Percentiles rank a stretch among this genome's conserved stretches.
These are phyloP conservation scores for Anoura caudifer DNA, from an alignment of 2,113 vertebrate genomes.

Conservation along the genomic window DNA sequence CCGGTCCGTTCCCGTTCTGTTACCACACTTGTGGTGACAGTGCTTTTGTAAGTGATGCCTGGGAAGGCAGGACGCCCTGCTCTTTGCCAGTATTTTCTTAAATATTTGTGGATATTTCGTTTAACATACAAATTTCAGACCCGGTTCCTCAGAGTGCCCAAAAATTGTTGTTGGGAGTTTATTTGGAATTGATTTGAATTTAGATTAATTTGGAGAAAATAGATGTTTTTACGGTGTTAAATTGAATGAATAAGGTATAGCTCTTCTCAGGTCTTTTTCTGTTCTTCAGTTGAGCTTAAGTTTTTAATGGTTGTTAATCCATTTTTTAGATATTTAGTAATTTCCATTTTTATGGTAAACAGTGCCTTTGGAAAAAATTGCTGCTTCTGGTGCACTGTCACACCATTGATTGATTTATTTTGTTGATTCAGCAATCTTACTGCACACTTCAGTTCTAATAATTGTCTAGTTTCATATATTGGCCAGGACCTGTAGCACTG, in stretches of 20 bases:
- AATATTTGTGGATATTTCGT: slow-evolving; percentile 9
- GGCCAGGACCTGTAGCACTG: background rate
- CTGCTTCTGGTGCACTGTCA: background rate
- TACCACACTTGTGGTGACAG: background rate
- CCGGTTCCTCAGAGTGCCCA: background rate
- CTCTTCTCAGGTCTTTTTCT: background rate
- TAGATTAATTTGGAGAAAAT: slow-evolving; percentile 20
- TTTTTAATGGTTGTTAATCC: background rate
- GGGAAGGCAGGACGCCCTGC: background rate
- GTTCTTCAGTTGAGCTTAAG: background rate
- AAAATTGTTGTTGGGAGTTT: slow-evolving; percentile 2
- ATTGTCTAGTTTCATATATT: background rate
- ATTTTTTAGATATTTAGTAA: background rate
- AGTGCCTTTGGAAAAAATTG: background rate
- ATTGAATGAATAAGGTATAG: background rate
- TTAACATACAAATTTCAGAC: background rate
- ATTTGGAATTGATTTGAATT: slow-evolving; percentile 4
- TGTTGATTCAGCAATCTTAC: background rate
- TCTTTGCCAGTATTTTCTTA: slow-evolving; percentile 15
- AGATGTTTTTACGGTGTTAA: background rate
- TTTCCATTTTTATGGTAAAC: slow-evolving; percentile 5
- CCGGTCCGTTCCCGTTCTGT: background rate
- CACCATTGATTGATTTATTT: background rate
- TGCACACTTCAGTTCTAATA: background rate
- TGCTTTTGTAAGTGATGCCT: background rate